Evolutionary conservation across 2,113 vertebrate species (phyloP).

Genomic region (Struthidea cinerea): DNA sequence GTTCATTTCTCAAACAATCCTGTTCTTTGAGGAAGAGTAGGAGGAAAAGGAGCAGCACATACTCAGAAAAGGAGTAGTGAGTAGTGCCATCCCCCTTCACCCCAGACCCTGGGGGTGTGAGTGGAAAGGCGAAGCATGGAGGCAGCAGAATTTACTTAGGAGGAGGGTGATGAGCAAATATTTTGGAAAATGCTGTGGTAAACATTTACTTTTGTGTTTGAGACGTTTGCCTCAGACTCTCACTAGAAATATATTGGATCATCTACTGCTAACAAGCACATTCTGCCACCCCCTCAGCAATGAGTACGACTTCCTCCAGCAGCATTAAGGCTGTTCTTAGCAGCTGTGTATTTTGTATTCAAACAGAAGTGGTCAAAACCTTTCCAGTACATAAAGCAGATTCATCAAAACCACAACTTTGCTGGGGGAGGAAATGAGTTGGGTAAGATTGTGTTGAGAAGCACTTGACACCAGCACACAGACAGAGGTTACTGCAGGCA

Average conservation of each 20-base stretch:
- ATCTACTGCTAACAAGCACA: background rate
- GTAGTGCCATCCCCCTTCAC: background rate
- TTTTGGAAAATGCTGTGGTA: background rate
- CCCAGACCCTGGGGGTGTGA: accelerated
- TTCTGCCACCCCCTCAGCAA: background rate
- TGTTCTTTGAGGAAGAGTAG: background rate
- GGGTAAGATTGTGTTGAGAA: background rate
- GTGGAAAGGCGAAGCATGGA: background rate
- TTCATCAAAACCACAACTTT: background rate
- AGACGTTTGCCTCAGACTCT: background rate
- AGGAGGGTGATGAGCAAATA: background rate
- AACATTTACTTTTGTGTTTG: background rate
- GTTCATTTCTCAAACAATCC: background rate
- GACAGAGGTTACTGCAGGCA: background rate
- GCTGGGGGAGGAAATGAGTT: background rate
- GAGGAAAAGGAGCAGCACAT: background rate
- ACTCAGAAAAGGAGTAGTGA: background rate
- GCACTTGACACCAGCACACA: background rate
- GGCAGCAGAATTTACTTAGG: background rate
- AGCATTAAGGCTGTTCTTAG: accelerated
- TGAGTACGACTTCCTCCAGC: background rate
- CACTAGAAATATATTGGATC: background rate
- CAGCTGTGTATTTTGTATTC: background rate
- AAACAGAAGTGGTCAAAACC: background rate
- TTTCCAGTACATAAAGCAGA: background rate